Percentiles rank a stretch among this genome's conserved stretches.
Evolutionary conservation across 1,140 invertebrate species (phyloP).

Genomic region (Forficula auricularia): DNA sequence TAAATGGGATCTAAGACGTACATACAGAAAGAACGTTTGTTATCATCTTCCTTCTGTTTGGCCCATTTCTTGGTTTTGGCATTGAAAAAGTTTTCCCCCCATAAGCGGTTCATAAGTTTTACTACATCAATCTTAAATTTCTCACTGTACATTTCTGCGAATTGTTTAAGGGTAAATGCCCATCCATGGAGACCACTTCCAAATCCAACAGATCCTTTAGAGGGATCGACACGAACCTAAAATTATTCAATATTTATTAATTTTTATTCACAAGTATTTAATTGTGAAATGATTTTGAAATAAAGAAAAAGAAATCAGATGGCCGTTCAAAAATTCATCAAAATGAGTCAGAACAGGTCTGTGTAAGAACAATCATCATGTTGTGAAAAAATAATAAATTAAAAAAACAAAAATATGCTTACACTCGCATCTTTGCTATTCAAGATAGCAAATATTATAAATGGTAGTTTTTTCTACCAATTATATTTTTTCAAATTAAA

Average conservation of each 20-base stretch:
- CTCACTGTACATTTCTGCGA: slow-evolving; percentile 95
- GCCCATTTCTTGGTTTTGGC: slow-evolving; percentile 94
- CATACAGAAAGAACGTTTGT: slow-evolving; percentile 95
- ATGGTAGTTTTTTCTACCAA: too few relatives aligned
- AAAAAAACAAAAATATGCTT: too few relatives aligned
- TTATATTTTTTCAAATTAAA: too few relatives aligned
- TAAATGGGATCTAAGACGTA: slow-evolving; percentile 98
- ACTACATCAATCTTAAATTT: slow-evolving; percentile 96
- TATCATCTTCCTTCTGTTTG: slow-evolving; percentile 72
- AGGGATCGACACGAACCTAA: slow-evolving; percentile 60
- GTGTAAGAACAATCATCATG: too few relatives aligned
- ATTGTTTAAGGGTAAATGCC: slow-evolving; percentile 99
- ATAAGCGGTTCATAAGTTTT: slow-evolving; percentile 90
- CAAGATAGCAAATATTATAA: too few relatives aligned
- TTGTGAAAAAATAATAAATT: too few relatives aligned
- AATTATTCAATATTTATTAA: slow-evolving; percentile 12
- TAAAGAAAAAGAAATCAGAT: slow-evolving; percentile 15
- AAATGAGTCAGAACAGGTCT: too few relatives aligned
- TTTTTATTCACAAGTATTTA: slow-evolving; percentile 2
- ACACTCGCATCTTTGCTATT: too few relatives aligned
- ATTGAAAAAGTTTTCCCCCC: slow-evolving; percentile 99
- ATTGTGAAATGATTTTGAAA: slow-evolving; percentile 16
- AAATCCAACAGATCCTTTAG: slow-evolving; percentile 97
- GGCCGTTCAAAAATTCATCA: too few relatives aligned
- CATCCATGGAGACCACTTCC: slow-evolving; percentile 98